A percentile compares a stretch with the other conserved stretches of the same genome.
Conservation (phyloP, 2,888 invertebrate species). For the Apamea epomidion region DNA sequence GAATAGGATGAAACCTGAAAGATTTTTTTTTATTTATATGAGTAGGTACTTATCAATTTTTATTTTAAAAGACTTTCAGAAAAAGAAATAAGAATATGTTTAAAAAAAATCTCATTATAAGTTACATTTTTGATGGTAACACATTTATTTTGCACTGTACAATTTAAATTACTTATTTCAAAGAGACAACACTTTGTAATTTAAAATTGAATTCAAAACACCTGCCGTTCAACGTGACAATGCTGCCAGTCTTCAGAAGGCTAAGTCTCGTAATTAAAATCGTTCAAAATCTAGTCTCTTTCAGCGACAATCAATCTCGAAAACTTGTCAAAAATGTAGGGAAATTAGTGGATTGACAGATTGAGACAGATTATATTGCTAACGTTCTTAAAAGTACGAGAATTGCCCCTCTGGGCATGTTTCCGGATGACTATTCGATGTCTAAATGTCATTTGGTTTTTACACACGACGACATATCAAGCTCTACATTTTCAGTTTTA, state of each 20-base stretch:
- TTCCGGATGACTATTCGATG: neutral
- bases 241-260: neutral
- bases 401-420: neutral
- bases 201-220: neutral
- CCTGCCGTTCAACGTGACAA: neutral
- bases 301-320: no score
- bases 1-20: slow-evolving; percentile 61
- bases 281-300: no score
- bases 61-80: neutral
- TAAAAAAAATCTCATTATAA: neutral
- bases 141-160: neutral
- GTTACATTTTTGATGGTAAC: neutral
- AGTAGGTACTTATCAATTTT: neutral
- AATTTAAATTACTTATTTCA: neutral
- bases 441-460: neutral
- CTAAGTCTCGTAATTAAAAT: no score
- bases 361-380: no score
- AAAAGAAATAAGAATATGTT: neutral
- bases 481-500: no score
- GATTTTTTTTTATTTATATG: neutral
- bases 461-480: no score
- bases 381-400: neutral
- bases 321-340: no score
- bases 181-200: neutral
- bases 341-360: no score